Base-by-base conservation (phyloP, 2,797 vertebrate genomes). In the Malacoraja senta region DNA sequence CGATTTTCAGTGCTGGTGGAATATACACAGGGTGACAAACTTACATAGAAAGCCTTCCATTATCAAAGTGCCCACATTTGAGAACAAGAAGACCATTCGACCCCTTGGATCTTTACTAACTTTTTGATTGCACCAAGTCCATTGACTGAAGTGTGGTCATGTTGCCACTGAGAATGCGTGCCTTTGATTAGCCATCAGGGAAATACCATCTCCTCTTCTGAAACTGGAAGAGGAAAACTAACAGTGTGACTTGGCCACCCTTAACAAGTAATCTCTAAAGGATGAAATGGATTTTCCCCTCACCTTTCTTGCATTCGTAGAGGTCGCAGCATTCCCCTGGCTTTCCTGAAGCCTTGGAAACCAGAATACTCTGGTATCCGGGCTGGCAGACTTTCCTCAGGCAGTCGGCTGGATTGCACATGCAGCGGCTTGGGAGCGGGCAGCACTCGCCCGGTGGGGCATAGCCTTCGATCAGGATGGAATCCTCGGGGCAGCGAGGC, bases 291-390 rank as follows among this genome's bases (percentile, higher is more conserved):
- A 53, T 8, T 53, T 58, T 19, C 72, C 96, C 9, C 94, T 93
- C 94, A 98, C 98, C 98, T 96, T 97, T 97, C 95, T 98, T 98
- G 96, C 98, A 98, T 95, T 98, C 98, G 94, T 98, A 98, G 93
- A 98, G 97, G 95, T 98, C 98, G 94, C 98, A 98, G 95, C 98
- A 98, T 95, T 98, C 97, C 63, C 98, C 98, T 1, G 98, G 98
- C 93, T 98, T 98, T 95, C 97, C 97, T 44, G 97, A 98, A 94
- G 97, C 97, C 95, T 98, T 98, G 78, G 98, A 98, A 94, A 98
- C 97, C 93, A 98, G 95, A 94, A 98, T 98, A 95, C 98, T 98
- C 96, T 98, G 96, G 95, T 97, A 98, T 93, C 97, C 97, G 3
- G 97, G 97, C 4, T 98, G 98, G 96, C 98, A 98, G 94, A 98